phyloP scores from a whole-genome alignment of 2,888 invertebrate species.

The Mechanitis mazaeus region DNA sequence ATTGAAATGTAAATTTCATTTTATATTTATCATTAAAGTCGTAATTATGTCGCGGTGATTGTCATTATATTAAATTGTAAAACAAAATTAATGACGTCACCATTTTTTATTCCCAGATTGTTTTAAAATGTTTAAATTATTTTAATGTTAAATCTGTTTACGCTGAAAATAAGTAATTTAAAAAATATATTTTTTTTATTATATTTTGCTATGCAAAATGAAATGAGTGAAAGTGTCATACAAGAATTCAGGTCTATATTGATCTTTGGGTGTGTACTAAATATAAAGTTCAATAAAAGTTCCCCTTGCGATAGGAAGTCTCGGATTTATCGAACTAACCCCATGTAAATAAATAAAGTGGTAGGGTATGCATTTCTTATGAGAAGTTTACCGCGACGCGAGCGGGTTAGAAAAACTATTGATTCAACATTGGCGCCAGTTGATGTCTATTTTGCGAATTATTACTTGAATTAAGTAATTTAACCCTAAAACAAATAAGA shows the following conservation, averaged over 20 bases:
- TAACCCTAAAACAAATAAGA: not conserved
- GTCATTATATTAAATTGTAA: slow-evolving; percentile 18
- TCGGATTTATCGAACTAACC: slow-evolving; percentile 74
- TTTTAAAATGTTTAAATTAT: slow-evolving; percentile 3
- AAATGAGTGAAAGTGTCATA: slow-evolving; percentile 27
- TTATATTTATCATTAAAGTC: slow-evolving; percentile 33
- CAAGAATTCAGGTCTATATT: slow-evolving; percentile 54
- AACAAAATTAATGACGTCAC: not conserved
- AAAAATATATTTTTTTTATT: slow-evolving; percentile 12
- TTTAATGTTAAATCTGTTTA: too few relatives aligned
- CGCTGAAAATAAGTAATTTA: not conserved
- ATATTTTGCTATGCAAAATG: too few relatives aligned
- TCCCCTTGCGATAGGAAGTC: slow-evolving; percentile 63
- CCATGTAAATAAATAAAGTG: slow-evolving; percentile 75
- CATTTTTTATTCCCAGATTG: not conserved
- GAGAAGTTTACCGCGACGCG: slow-evolving; percentile 47
- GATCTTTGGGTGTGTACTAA: slow-evolving; percentile 67
- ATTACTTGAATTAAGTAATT: not conserved
- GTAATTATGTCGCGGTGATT: slow-evolving; percentile 25
- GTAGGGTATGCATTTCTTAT: slow-evolving; percentile 71
- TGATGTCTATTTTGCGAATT: slow-evolving; percentile 4
- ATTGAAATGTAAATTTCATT: slow-evolving; percentile 52
- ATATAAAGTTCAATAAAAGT: slow-evolving; percentile 75
- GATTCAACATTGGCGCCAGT: slow-evolving; percentile 36
- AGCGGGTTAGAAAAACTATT: slow-evolving; percentile 62